A percentile compares a stretch with the other conserved stretches of the same genome.
Evolutionary conservation across 92 coral and sea anemone genomes (phyloP).

Genomic region (Phenganax subtilis): DNA sequence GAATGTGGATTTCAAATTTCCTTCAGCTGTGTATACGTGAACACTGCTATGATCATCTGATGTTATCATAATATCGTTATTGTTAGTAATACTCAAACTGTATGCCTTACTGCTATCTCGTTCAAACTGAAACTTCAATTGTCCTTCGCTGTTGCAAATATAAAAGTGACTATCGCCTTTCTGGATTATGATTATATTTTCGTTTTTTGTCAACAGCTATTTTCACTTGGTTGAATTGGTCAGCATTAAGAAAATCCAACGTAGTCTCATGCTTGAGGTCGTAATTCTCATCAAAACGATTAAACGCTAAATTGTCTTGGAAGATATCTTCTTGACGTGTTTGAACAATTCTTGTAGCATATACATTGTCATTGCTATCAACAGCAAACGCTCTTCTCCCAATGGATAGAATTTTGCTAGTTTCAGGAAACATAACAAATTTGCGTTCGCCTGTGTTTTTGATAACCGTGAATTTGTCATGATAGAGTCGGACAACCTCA

Average conservation of each 20-base stretch:
- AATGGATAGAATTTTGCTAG: neutral
- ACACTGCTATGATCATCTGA: neutral
- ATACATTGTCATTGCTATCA: slow-evolving; percentile 5
- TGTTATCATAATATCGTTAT: slow-evolving; percentile 1
- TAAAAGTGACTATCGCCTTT: neutral
- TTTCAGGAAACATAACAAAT: neutral
- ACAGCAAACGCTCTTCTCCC: neutral
- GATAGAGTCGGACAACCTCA: neutral
- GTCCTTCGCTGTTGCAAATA: neutral
- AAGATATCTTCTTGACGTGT: neutral
- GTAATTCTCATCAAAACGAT: neutral
- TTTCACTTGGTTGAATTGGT: neutral
- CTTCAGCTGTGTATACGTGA: neutral
- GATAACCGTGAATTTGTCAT: neutral
- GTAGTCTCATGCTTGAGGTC: neutral
- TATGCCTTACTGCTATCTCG: neutral
- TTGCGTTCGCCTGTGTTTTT: slow-evolving; percentile 8
- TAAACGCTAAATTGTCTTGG: neutral
- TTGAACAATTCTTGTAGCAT: neutral
- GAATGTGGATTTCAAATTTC: neutral
- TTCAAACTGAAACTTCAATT: neutral
- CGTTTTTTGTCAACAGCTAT: slow-evolving; percentile 10
- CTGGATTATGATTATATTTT: neutral
- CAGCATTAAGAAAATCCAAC: neutral
- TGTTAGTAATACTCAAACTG: slow-evolving; percentile 14